Conservation (phyloP, 2,797 vertebrate genomes). For the Babyrousa celebensis region DNA sequence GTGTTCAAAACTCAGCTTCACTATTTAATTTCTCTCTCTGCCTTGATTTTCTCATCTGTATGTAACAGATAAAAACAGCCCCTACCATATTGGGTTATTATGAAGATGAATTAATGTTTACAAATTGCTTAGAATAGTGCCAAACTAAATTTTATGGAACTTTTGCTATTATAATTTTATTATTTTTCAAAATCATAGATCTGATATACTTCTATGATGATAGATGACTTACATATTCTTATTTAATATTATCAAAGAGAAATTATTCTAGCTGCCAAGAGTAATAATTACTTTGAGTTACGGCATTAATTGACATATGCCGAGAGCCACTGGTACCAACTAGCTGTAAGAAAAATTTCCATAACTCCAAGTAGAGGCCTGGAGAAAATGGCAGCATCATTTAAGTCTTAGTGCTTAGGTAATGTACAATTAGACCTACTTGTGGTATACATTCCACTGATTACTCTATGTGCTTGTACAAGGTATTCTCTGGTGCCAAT, state of each 20-base stretch:
- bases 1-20: background rate
- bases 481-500: background rate
- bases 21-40: background rate
- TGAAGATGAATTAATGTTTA: background rate
- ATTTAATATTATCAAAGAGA: background rate
- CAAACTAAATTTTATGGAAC: background rate
- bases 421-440: background rate
- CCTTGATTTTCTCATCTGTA: background rate
- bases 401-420: background rate
- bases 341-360: background rate
- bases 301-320: background rate
- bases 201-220: background rate
- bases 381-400: background rate
- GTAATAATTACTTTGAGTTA: background rate
- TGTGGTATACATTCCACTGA: background rate
- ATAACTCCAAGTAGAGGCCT: background rate
- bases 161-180: background rate
- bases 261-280: background rate
- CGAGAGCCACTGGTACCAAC: background rate
- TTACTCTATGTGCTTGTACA: background rate
- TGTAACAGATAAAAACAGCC: background rate
- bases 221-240: background rate
- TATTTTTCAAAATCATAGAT: background rate
- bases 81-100: background rate
- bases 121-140: background rate